A percentile compares a stretch with the other conserved stretches of the same genome.
Evolutionary conservation across 2,113 vertebrate species (phyloP).

Genomic region (Apteryx mantelli): DNA sequence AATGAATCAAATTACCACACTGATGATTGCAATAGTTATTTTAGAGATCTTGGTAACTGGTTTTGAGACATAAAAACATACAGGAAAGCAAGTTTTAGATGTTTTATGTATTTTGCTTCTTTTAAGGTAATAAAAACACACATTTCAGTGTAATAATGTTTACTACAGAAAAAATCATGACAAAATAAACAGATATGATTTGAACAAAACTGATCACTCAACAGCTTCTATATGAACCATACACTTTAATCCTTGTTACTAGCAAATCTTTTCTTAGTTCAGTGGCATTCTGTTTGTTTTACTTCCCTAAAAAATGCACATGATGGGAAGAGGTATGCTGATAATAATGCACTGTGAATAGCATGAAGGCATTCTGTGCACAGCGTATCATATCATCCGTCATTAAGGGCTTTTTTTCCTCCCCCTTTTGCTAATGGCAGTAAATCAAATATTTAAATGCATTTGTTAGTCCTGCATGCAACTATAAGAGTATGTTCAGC

Average conservation of each 20-base stretch:
- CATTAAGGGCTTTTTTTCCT: conserved; percentile 30
- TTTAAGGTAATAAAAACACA: conserved; percentile 18
- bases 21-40: neutral
- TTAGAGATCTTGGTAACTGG: neutral
- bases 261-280: conserved; percentile 30
- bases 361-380: conserved; percentile 69
- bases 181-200: conserved; percentile 56
- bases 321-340: conserved; percentile 61
- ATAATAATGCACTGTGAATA: conserved; percentile 49
- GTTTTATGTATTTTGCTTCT: conserved; percentile 45
- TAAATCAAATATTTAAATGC: conserved; percentile 69
- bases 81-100: neutral
- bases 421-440: conserved; percentile 21
- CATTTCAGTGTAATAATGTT: conserved; percentile 36
- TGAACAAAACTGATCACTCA: conserved; percentile 60
- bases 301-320: conserved; percentile 41
- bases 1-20: neutral
- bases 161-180: conserved; percentile 8
- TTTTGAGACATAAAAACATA: neutral
- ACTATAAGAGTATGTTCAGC: neutral
- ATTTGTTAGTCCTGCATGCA: conserved; percentile 49
- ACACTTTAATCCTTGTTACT: conserved; percentile 57
- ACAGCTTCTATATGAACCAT: conserved; percentile 17
- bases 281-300: conserved; percentile 63
- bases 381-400: conserved; percentile 46